These are phyloP conservation scores for Pangasius mekongensis DNA, from an alignment of 2,797 vertebrate species.

Conservation along the genomic window DNA sequence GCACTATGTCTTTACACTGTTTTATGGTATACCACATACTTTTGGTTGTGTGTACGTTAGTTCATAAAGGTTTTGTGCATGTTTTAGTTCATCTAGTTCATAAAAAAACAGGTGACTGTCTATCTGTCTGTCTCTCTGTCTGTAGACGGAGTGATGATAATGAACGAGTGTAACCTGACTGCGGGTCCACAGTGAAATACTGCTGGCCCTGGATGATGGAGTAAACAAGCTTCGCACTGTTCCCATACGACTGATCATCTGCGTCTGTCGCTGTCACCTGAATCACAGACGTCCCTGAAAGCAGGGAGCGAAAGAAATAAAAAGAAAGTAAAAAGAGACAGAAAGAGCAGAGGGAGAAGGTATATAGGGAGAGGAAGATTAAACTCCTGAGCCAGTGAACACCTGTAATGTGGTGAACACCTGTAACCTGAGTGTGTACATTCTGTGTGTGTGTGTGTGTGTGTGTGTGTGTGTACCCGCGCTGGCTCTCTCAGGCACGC, in stretches of 20 bases:
- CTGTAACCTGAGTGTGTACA: not conserved
- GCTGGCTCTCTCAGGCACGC: constrained; percentile 89
- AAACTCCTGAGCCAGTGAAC: constrained; percentile 6
- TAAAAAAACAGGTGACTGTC: not conserved
- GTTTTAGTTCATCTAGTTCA: not conserved
- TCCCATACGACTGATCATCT: constrained; percentile 94
- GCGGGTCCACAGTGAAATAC: constrained; percentile 94
- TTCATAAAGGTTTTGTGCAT: not conserved
- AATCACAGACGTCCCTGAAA: constrained; percentile 91
- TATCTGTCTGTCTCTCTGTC: not conserved
- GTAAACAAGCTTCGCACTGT: constrained; percentile 93
- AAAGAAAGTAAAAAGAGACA: constrained; percentile 2
- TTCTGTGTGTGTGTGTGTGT: constrained; percentile 9
- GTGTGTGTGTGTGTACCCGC: constrained; percentile 76
- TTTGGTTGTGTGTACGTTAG: not conserved
- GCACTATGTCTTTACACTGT: not conserved
- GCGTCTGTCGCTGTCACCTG: constrained; percentile 95
- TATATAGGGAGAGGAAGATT: constrained; percentile 13
- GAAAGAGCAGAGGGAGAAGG: not conserved
- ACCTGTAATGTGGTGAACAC: constrained; percentile 8
- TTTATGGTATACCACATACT: not conserved
- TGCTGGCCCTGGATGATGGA: constrained; percentile 92
- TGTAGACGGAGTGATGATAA: not conserved
- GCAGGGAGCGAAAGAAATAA: not conserved
- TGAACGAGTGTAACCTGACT: constrained; percentile 81